Conservation (phyloP, 2,113 vertebrate species). For the Plecturocebus donacophilus region DNA sequence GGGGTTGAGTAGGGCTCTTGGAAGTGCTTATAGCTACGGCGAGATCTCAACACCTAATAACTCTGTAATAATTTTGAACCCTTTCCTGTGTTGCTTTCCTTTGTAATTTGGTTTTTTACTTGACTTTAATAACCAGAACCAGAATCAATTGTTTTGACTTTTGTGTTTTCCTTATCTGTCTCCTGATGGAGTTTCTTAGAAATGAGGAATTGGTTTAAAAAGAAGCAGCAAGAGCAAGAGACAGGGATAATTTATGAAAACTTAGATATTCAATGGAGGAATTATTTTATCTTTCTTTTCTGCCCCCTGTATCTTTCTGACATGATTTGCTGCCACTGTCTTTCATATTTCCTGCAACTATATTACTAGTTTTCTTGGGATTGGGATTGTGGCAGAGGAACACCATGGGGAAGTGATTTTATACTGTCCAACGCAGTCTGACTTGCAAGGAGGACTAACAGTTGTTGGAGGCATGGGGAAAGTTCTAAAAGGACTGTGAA, state of each 20-base stretch:
- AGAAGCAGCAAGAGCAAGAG: background rate
- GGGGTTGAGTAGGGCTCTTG: background rate
- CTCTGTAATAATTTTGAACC: background rate
- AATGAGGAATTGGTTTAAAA: constrained; percentile 14
- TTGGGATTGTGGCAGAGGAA: background rate
- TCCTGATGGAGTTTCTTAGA: constrained; percentile 30
- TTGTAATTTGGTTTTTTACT: background rate
- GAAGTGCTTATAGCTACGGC: background rate
- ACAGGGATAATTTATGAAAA: background rate
- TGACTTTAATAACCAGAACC: constrained; percentile 13
- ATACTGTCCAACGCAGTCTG: background rate
- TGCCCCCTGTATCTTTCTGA: background rate
- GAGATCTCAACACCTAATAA: background rate
- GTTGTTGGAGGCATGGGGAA: background rate
- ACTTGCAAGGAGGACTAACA: background rate
- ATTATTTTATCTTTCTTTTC: background rate
- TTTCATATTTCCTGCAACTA: background rate
- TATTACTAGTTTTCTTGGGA: background rate
- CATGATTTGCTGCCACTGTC: background rate
- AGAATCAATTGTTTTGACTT: background rate
- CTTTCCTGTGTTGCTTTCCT: background rate
- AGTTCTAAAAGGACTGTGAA: background rate
- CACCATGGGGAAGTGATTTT: background rate
- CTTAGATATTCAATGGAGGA: background rate
- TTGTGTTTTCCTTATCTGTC: background rate